Conservation (phyloP, 2,113 vertebrate species). For the Cebidichthys violaceus region DNA sequence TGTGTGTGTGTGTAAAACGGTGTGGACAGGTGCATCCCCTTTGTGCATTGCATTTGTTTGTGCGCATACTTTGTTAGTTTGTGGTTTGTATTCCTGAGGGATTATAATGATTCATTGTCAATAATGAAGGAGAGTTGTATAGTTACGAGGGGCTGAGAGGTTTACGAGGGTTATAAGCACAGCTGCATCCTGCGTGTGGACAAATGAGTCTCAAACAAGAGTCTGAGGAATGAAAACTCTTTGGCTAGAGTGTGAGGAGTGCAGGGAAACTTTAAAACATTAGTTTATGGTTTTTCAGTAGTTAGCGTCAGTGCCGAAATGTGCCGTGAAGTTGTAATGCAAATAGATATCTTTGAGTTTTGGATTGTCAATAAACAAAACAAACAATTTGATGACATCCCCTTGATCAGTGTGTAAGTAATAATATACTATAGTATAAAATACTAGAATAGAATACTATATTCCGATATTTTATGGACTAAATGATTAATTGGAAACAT, state of each 20-base stretch:
- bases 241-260: constrained; percentile 17
- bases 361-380: not conserved
- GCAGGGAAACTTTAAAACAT: constrained; percentile 30
- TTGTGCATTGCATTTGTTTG: constrained; percentile 53
- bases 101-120: constrained; percentile 65
- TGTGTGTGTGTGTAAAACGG: not conserved
- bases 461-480: not conserved
- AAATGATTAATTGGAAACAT: not conserved
- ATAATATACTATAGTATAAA: too few relatives aligned
- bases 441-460: too few relatives aligned
- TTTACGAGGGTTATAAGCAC: constrained; percentile 66
- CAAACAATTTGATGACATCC: not conserved
- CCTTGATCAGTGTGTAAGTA: not conserved
- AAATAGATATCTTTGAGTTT: not conserved
- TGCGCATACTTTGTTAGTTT: constrained; percentile 35
- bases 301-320: not conserved
- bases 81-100: constrained; percentile 20
- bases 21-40: constrained; percentile 65
- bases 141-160: constrained; percentile 46
- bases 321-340: not conserved
- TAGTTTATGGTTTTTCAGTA: constrained; percentile 2
- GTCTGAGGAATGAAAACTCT: constrained; percentile 43
- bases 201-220: constrained; percentile 32
- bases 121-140: constrained; percentile 44
- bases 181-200: constrained; percentile 73